Evolutionary conservation across 2,113 vertebrate species (phyloP).

Genomic region (Bostrychus sinensis): DNA sequence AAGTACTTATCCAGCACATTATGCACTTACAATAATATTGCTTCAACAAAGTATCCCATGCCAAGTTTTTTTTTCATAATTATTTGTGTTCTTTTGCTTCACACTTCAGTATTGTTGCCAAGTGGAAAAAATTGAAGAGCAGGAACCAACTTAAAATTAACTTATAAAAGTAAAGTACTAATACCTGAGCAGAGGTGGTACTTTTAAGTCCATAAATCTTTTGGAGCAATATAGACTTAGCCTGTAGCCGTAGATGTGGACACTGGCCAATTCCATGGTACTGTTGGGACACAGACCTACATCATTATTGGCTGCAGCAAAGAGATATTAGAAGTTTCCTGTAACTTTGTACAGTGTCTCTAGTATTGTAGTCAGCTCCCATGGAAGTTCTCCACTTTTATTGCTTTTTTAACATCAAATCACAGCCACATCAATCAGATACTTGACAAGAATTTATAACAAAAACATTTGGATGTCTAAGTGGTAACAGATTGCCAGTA

Average conservation of each 20-base stretch:
- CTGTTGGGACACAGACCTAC: conserved; percentile 9
- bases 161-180: neutral
- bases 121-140: neutral
- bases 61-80: conserved; percentile 45
- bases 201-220: conserved; percentile 7
- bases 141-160: neutral
- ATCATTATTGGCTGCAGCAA: neutral
- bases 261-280: neutral
- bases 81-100: conserved; percentile 24
- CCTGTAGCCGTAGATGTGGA: neutral
- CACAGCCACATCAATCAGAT: neutral
- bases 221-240: conserved; percentile 1
- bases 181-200: neutral
- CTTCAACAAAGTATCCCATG: conserved; percentile 26
- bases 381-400: neutral
- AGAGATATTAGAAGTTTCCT: conserved; percentile 1
- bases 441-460: neutral
- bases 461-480: neutral
- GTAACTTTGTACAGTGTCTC: neutral
- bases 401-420: neutral
- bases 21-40: conserved; percentile 30
- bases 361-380: neutral
- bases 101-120: conserved; percentile 20
- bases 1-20: too few relatives aligned
- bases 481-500: neutral